These are phyloP conservation scores for Ascidia mentula DNA, from an alignment of 23 tunicate genomes.

Conservation along the genomic window DNA sequence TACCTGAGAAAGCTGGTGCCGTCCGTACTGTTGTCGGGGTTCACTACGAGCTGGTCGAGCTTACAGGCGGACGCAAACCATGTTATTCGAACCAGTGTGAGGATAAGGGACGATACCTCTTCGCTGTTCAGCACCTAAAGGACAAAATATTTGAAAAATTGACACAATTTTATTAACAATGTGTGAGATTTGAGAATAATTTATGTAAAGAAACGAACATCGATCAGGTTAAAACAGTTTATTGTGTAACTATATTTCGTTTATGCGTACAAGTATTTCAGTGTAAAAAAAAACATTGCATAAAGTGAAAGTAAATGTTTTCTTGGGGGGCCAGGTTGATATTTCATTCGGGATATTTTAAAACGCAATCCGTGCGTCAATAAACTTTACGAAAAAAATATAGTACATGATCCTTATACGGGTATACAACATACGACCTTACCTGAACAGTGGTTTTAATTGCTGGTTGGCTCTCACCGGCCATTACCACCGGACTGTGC, in stretches of 20 bases:
- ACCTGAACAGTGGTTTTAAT: conserved; percentile 79
- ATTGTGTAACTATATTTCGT: too few relatives aligned
- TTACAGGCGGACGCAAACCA: conserved; percentile 88
- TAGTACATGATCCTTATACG: too few relatives aligned
- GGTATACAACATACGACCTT: background rate
- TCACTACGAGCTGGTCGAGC: conserved; percentile 58
- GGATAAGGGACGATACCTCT: conserved; percentile 54
- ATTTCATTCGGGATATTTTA: background rate
- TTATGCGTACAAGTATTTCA: too few relatives aligned
- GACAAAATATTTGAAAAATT: background rate
- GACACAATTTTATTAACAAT: too few relatives aligned
- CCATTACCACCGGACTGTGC: conserved; percentile 67
- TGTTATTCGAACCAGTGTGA: conserved; percentile 67
- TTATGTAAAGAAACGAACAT: too few relatives aligned
- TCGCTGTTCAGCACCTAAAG: conserved; percentile 66
- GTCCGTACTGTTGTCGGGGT: conserved; percentile 25
- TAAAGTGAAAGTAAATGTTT: too few relatives aligned
- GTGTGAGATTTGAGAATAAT: too few relatives aligned
- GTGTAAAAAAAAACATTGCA: too few relatives aligned
- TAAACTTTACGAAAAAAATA: too few relatives aligned
- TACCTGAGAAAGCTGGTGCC: conserved; percentile 66
- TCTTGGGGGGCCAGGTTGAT: too few relatives aligned
- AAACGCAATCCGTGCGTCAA: too few relatives aligned
- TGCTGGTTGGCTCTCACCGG: conserved; percentile 35
- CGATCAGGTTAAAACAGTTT: too few relatives aligned